Evolutionary conservation across 2,888 invertebrate species (phyloP), one percentile per base, ranked within the genome.

Genomic region (Chymomyza procnemis): DNA sequence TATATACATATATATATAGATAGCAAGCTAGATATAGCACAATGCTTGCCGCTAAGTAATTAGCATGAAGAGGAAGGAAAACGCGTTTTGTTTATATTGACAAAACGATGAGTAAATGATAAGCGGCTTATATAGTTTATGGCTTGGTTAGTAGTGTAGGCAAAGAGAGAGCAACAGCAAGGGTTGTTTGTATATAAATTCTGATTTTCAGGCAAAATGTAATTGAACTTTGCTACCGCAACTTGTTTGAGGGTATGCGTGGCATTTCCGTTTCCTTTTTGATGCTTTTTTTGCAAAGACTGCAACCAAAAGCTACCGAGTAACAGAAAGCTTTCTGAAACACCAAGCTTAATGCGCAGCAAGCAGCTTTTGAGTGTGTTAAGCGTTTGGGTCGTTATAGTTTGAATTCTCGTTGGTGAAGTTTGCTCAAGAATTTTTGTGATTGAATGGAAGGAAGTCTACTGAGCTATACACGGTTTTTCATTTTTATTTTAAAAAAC

Each of bases 41-140:
- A 30, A 61, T 50, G 34, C 34, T 41, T 41, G 9, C 12, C 34
- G 12, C 34, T 12, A 41, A 41, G 34, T 41, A 41, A 34, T 50
- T 61, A 19, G 52, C 48, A 18, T 46, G 41, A 21, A 34, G n/a
- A n/a, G n/a, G n/a, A 14, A 41, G 34, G 18, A 21, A n/a, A 21
- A 56, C 47, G 4, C 12, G 9, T 60, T 61, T 69, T 54, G 19
- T 57, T 21, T 47, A 21, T 52, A n/a, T 22, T 46, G 21, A 64
- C 48, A n/a, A n/a, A 16, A 46, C 4, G 14, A 46, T 61, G 34
- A 41, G 34, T 41, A 41, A 12, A 41, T 12, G 12, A 41, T 41
- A 1, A 5, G 12, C 34, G 34, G 34, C 34, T 41, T 12, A 41
- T 2, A 41, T 0, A 12, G 34, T 41, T 41, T 9, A 2, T 41